phyloP scores from a whole-genome alignment of 2,888 invertebrate genomes.

The Drosophila flavopinicola region DNA sequence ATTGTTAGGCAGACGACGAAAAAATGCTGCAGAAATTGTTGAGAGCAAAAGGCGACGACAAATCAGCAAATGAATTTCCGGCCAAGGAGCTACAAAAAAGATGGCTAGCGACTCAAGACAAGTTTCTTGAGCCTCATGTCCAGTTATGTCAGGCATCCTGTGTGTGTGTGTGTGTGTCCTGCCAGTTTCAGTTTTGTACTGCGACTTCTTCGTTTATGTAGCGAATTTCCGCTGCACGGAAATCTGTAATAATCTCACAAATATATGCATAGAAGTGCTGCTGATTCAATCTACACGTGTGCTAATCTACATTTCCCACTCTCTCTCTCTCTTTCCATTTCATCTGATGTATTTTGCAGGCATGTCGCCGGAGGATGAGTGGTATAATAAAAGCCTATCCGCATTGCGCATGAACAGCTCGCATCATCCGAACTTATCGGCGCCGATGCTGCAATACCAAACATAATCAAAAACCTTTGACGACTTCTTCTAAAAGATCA shows the following conservation, averaged over 20 bases:
- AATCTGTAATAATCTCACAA: slow-evolving; percentile 39
- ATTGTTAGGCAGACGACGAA: slow-evolving; percentile 27
- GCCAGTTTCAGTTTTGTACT: too few species aligned
- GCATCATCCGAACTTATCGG: slow-evolving; percentile 96
- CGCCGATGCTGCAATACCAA: slow-evolving; percentile 98
- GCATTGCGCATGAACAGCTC: slow-evolving; percentile 98
- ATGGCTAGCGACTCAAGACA: slow-evolving; percentile 20
- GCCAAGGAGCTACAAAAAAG: slow-evolving; percentile 23
- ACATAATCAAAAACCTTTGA: slow-evolving; percentile 90
- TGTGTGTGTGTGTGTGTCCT: too few species aligned
- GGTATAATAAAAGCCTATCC: slow-evolving; percentile 99
- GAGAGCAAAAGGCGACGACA: slow-evolving; percentile 24
- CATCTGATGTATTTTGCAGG: slow-evolving; percentile 85
- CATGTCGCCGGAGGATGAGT: slow-evolving; percentile 97
- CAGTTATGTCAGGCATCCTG: slow-evolving; percentile 7
- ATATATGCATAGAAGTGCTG: slow-evolving; percentile 4
- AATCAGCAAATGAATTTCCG: slow-evolving; percentile 60
- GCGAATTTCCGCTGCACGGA: slow-evolving; percentile 55
- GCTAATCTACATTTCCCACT: slow-evolving; percentile 15
- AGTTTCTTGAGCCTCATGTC: slow-evolving; percentile 22
- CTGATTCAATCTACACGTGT: slow-evolving; percentile 29
- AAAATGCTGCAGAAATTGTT: not conserved
- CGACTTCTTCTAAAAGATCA: slow-evolving; percentile 83
- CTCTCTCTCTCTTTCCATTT: not conserved
- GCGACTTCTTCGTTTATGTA: slow-evolving; percentile 24